Base-by-base conservation (phyloP, 30 jellyfish, hydroid and myxozoan species). In the Aurelia sp. region DNA sequence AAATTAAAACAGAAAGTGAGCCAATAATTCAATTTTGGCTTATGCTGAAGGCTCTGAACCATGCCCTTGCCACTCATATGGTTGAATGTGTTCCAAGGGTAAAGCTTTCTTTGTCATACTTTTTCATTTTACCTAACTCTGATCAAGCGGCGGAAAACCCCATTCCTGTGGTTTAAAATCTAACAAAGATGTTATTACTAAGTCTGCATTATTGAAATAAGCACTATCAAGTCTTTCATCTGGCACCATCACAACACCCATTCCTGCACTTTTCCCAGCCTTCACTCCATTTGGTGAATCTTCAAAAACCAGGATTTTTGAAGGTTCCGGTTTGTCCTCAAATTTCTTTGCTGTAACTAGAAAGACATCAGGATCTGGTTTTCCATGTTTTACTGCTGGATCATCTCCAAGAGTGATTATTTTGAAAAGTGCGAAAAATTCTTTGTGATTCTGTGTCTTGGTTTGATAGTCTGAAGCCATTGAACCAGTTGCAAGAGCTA, bases 401-500 rank as follows among this genome's bases (percentile, higher is more conserved):
- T 81, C 90, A 68, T 92, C 98, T 17, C 98, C 98, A 19, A 92
- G 62, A 10, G 91, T 87, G 30, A 53, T 74, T 55, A 81, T 71
- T 37, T 93, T 87, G 73, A 92, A 92, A n/a, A 74, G 76, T 50
- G 92, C 61, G 68, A 92, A 92, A 51, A 92, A 81, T 57, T 80
- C 96, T 55, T 62, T 69, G 67, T 92, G 98, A 7, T 73, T 86
- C 59, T 82, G 90, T 62, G 97, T 92, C 79, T 92, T 92, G 47
- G 86, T 75, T 21, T 37, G 67, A 75, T 51, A 92, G 90, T 92
- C 98, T 27, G 40, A 52, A 3, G 91, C 67, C 67, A 74, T 23
- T 40, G 98, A 86, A 13, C 98, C 98, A 23, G 98, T 86, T 3
- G 98, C 98, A 40, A 92, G 90, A 13, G 98, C 98, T n/a, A 92